Base-by-base conservation (phyloP, 2,888 invertebrate genomes). In the Tinea trinotella region DNA sequence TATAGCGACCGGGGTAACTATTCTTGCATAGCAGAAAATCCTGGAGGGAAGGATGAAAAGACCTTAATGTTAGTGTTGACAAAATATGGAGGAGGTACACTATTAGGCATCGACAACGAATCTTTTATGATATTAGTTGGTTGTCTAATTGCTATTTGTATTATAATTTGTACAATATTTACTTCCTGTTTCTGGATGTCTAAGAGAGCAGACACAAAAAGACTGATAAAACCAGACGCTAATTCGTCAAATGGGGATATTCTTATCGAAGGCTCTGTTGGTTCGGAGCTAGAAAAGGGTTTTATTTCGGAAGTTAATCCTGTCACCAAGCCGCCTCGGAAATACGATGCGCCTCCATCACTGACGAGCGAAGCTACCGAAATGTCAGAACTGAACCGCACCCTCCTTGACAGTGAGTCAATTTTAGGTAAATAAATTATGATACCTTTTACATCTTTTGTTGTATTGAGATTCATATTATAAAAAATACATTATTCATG, bases 291-390 rank as follows among this genome's bases (percentile, higher is more conserved):
- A 70, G 94, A 94, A 68, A 95, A 95, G 69, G 91, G 91, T 17
- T 82, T 93, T 46, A 91, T 95, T 61, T 90, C 91, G 6, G 93
- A 93, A 58, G 92, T 94, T 50, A 94, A 95, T 79, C 94, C 94
- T 0, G 90, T 94, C 15, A 90, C 91, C 57, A 95, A 95, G 67
- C 93, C 94, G 0, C 93, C 94, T 1, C 85, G 94, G 52, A 89
- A 81, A 57, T 91, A 91, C 59, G 93, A 94, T 59, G 87, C 90
- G 24, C 90, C 91, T 18, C 85, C 88, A 36, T 89, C 91, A 20
- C 84, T 90, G 10, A 88, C 88, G 12, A 89, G 88, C 57, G 92
- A 81, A 54, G 91, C 89, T 34, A 93, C 93, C 17, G 94, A 94
- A 74, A 91, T 93, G 76, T 92, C 92, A 53, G 94, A 94, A 70